Conservation (phyloP, 1,140 invertebrate genomes). For the Hetaerina americana region DNA sequence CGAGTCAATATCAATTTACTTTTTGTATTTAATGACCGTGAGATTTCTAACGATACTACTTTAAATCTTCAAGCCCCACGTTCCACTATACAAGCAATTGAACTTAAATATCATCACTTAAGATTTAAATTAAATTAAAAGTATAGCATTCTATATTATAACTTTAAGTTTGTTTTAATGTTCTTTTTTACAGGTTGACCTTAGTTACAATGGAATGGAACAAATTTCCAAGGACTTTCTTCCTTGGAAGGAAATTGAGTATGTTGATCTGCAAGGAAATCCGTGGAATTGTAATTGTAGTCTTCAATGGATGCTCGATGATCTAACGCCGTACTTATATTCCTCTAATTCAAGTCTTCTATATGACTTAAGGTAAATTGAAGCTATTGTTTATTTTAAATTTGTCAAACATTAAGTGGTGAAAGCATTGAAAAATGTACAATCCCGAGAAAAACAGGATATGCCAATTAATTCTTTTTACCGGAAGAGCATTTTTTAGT, state of each 20-base stretch:
- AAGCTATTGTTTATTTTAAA: constrained; percentile 11
- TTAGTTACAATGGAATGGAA: constrained; percentile 51
- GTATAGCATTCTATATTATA: no score
- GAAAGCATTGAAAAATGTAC: constrained; percentile 1
- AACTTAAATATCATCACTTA: no score
- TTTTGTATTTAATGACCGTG: no score
- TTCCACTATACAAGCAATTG: no score
- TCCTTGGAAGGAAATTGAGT: constrained; percentile 49
- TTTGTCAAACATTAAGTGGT: neutral
- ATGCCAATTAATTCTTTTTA: neutral
- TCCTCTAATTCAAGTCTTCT: constrained; percentile 24
- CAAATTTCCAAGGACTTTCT: constrained; percentile 37
- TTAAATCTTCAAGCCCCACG: no score
- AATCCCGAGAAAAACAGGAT: neutral
- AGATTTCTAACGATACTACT: no score
- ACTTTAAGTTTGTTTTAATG: no score
- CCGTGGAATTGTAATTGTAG: constrained; percentile 60
- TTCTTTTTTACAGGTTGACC: constrained; percentile 42
- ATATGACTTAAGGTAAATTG: constrained; percentile 31
- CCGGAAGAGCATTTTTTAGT: no score
- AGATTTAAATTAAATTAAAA: no score
- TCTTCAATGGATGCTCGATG: constrained; percentile 55
- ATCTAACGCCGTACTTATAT: constrained; percentile 36
- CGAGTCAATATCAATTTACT: no score
- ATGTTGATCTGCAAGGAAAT: constrained; percentile 50